These are phyloP conservation scores for Ricordea florida DNA, from an alignment of 92 coral and sea anemone genomes.

Conservation along the genomic window DNA sequence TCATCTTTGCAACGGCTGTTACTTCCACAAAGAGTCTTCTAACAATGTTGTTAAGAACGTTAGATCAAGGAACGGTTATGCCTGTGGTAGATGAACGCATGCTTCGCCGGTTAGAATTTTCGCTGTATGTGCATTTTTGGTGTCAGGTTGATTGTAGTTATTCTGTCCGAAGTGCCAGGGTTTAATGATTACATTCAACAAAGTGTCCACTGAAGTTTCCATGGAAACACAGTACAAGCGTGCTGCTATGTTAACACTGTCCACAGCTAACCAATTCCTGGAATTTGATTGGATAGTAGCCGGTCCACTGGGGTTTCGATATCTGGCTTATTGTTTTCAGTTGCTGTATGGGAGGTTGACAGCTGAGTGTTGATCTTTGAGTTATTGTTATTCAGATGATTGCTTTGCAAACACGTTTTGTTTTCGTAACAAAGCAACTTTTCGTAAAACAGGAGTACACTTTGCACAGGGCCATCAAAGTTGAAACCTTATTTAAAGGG, in stretches of 20 bases:
- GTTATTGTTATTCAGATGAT: constrained; percentile 19
- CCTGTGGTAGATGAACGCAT: neutral
- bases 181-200: constrained; percentile 42
- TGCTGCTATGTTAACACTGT: constrained; percentile 6
- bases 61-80: neutral
- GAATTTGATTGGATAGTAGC: constrained; percentile 52
- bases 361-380: constrained; percentile 16
- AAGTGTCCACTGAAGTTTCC: constrained; percentile 39
- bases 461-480: too few relatives aligned
- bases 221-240: constrained; percentile 45
- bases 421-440: too few relatives aligned
- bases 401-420: too few relatives aligned
- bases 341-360: neutral
- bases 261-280: constrained; percentile 25
- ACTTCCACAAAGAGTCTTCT: neutral
- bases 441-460: too few relatives aligned
- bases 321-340: constrained; percentile 1
- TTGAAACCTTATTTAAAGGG: too few relatives aligned
- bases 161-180: neutral
- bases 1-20: constrained; percentile 37
- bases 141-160: neutral
- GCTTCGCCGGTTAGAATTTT: neutral
- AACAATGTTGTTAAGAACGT: neutral
- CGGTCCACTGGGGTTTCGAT: constrained; percentile 47
- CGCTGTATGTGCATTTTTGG: neutral